These are phyloP conservation scores for Drosophila rellima DNA, from an alignment of 2,888 invertebrate species.

Conservation along the genomic window DNA sequence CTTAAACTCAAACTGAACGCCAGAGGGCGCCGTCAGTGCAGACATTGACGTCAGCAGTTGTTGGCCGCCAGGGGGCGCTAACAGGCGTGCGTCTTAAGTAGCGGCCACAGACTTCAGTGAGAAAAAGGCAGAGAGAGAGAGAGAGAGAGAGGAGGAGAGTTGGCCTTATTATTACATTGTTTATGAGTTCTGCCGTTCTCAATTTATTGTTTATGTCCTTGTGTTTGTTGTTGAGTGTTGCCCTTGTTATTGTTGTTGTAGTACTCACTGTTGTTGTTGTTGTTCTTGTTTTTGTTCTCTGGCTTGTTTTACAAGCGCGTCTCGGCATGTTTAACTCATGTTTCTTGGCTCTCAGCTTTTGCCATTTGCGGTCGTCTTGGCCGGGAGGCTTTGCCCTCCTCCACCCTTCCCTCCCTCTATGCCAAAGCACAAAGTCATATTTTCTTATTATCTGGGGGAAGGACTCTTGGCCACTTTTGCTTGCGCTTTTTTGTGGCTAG, in stretches of 20 bases:
- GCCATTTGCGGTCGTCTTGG: conserved; percentile 66
- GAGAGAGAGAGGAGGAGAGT: conserved; percentile 21
- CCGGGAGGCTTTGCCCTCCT: conserved; percentile 36
- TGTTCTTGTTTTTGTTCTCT: conserved; percentile 54
- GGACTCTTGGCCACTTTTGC: conserved; percentile 47
- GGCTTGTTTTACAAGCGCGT: conserved; percentile 75
- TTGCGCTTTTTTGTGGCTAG: conserved; percentile 67
- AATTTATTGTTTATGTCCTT: conserved; percentile 69
- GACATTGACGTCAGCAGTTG: conserved; percentile 1
- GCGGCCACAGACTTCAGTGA: conserved; percentile 28
- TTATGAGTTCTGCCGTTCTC: conserved; percentile 69
- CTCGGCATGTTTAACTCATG: conserved; percentile 75
- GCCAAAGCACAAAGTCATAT: conserved; percentile 68
- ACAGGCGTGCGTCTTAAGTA: conserved; percentile 50
- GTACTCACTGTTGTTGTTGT: conserved; percentile 33
- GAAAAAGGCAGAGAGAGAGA: neutral
- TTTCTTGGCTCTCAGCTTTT: conserved; percentile 54
- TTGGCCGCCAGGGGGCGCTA: conserved; percentile 48
- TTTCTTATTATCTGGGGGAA: conserved; percentile 74
- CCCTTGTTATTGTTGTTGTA: conserved; percentile 14
- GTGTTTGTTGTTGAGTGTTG: conserved; percentile 17
- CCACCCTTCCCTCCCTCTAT: neutral
- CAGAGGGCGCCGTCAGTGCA: conserved; percentile 39
- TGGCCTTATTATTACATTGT: conserved; percentile 79
- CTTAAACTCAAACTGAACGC: conserved; percentile 14